A percentile compares a stretch with the other conserved stretches of the same genome.
Evolutionary conservation across 2,888 invertebrate species (phyloP).

Genomic region (Timandra comae): DNA sequence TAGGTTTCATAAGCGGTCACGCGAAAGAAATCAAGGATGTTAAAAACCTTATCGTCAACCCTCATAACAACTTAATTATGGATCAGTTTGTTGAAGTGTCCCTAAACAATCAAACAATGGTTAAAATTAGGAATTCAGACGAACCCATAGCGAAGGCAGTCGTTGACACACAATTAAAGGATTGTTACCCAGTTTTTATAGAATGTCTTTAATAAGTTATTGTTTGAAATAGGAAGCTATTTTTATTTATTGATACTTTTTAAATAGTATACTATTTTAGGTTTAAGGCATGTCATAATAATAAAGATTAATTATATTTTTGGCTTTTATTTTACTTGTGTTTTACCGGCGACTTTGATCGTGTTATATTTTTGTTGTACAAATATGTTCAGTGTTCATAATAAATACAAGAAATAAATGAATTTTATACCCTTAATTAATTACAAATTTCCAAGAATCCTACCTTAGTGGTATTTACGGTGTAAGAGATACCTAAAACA

Average conservation of each 20-base stretch:
- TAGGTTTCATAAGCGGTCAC: constrained; percentile 78
- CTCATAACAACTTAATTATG: constrained; percentile 43
- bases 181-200: constrained; percentile 65
- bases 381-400: too few relatives aligned
- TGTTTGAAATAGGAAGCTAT: too few relatives aligned
- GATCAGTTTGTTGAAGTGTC: constrained; percentile 53
- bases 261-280: neutral
- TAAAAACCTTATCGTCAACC: constrained; percentile 29
- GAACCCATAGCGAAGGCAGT: constrained; percentile 51
- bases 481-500: too few relatives aligned
- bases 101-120: constrained; percentile 54
- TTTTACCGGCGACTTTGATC: too few relatives aligned
- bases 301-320: too few relatives aligned
- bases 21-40: constrained; percentile 54
- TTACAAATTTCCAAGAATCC: too few relatives aligned
- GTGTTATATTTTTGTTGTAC: too few relatives aligned
- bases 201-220: constrained; percentile 66
- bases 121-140: constrained; percentile 55
- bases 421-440: too few relatives aligned
- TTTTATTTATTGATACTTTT: constrained; percentile 18
- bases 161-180: constrained; percentile 33
- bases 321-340: too few relatives aligned
- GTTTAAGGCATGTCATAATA: too few relatives aligned
- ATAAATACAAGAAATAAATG: too few relatives aligned
- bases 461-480: too few relatives aligned